Evolutionary conservation across 2,113 vertebrate genomes (phyloP), one percentile per base, ranked within the genome.

Genomic region (Pithys albifrons): DNA sequence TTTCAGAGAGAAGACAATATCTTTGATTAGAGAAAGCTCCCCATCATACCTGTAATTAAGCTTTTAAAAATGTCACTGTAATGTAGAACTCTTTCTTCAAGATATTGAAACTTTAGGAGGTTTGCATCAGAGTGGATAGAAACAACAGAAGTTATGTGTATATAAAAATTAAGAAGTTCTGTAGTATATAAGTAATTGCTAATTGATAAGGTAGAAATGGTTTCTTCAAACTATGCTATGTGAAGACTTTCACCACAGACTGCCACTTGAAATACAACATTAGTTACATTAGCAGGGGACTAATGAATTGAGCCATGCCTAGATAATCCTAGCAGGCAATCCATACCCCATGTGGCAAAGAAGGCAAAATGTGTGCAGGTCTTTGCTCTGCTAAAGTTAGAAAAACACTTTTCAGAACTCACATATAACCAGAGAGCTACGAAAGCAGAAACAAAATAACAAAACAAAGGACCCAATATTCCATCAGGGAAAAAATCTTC

Each of bases 281-380:
- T 94, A 93, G 61, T 75, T 88, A 48, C 35, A 19, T 72, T 87
- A 95, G 66, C 57, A 87, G 48, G 85, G 61, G 71, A 94, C 61
- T 85, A 87, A 94, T 91, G 70, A 89, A 87, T 85, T 51, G 69
- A 95, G 77, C 54, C 89, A 59, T 45, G 92, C 61, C 27, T 59
- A 59, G 35, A 89, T 82, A 70, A 81, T 76, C 88, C 33, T 91
- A 85, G 90, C 81, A 90, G 74, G 66, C 78, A 82, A 33, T 19
- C 33, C 54, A 59, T 37, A 67, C 80, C 48, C 49, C 43, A 46
- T 78, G 81, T 23, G 48, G 46, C 57, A 89, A 66, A 62, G 48
- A 31, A 33, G 8, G 5, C 39, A 89, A 89, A 75, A 91, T 29
- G 5, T 65, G 31, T 67, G 48, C 33, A 75, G 52, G 57, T 61